phyloP scores from a whole-genome alignment of 2,797 vertebrate genomes.

The Microtus agrestis region DNA sequence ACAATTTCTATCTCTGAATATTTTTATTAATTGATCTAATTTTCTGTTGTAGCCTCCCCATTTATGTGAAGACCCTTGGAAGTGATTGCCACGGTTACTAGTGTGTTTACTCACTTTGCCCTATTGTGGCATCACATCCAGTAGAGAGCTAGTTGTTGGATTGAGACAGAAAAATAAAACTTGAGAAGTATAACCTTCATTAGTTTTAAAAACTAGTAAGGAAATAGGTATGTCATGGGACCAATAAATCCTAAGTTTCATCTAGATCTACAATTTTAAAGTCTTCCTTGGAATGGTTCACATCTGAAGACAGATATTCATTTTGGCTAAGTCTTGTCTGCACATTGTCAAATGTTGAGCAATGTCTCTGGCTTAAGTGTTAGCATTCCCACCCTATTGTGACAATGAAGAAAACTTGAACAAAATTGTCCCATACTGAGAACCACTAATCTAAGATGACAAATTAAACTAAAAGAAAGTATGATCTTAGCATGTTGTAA shows the following conservation, averaged over 20 bases:
- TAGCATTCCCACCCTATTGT: background rate
- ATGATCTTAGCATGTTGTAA: background rate
- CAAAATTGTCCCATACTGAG: background rate
- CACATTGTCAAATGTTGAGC: background rate
- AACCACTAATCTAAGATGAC: background rate
- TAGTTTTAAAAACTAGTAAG: background rate
- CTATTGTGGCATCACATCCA: background rate
- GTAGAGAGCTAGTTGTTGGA: background rate
- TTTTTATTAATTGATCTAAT: background rate
- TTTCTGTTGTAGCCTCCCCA: background rate
- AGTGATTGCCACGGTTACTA: fast-evolving
- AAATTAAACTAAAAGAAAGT: background rate
- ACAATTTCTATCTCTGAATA: background rate
- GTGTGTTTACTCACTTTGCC: background rate
- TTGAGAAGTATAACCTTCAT: background rate
- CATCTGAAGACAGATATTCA: background rate
- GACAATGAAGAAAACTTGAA: background rate
- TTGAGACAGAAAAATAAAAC: background rate
- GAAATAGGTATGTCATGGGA: background rate
- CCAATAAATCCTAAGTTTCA: background rate
- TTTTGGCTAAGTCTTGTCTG: fast-evolving
- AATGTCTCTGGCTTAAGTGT: background rate
- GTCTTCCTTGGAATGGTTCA: background rate
- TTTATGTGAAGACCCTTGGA: background rate
- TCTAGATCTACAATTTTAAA: background rate